Evolutionary conservation across 2,113 vertebrate species (phyloP).

Genomic region (Progne subis): DNA sequence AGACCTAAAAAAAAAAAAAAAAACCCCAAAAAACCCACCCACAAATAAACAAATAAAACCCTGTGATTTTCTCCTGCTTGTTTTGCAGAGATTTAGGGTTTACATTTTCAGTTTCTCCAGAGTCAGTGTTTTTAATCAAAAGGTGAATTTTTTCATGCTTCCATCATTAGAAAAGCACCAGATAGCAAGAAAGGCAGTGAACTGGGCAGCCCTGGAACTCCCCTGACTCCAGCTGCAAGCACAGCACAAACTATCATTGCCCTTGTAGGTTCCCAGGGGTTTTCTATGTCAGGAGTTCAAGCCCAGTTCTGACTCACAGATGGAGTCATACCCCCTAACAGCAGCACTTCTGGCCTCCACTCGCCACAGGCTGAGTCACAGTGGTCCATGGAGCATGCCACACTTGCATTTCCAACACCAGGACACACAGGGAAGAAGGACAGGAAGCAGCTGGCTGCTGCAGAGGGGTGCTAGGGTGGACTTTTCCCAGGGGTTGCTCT

Average conservation of each 20-base stretch:
- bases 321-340: background rate
- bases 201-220: background rate
- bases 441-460: background rate
- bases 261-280: background rate
- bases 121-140: background rate
- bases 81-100: background rate
- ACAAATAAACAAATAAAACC: background rate
- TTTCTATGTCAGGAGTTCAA: background rate
- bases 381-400: background rate
- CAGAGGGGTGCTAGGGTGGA: rapidly evolving
- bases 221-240: background rate
- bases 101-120: background rate
- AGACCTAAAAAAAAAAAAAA: background rate
- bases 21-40: background rate
- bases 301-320: background rate
- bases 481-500: background rate
- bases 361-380: background rate
- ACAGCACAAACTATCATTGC: background rate
- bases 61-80: background rate
- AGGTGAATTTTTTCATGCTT: background rate
- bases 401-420: background rate
- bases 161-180: background rate
- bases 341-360: background rate
- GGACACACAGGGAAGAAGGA: background rate
- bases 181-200: background rate